These are phyloP conservation scores for Pseudotriccus pelzelni DNA, from an alignment of 2,797 vertebrate genomes.

Conservation along the genomic window DNA sequence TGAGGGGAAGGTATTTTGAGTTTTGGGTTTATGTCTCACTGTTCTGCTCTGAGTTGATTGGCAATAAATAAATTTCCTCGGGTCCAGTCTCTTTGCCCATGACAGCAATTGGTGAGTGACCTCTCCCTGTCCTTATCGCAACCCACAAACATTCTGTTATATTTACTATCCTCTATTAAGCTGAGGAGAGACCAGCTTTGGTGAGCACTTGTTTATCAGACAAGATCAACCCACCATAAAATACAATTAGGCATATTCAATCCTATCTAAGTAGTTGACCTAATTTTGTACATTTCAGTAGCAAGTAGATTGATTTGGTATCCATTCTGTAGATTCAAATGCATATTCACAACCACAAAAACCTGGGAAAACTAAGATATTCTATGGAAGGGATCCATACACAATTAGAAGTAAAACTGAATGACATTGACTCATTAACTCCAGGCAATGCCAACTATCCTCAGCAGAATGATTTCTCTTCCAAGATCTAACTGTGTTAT, in stretches of 20 bases:
- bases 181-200: neutral
- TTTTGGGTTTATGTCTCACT: neutral
- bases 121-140: neutral
- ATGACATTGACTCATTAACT: neutral
- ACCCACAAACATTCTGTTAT: neutral
- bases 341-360: accelerated
- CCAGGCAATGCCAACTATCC: neutral
- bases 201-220: neutral
- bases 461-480: neutral
- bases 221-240: neutral
- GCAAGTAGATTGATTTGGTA: neutral
- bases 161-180: neutral
- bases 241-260: neutral
- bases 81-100: neutral
- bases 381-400: neutral
- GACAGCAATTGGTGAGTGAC: neutral
- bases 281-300: neutral
- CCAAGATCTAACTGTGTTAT: neutral
- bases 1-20: neutral
- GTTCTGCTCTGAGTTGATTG: neutral
- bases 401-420: neutral
- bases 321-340: neutral
- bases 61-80: neutral
- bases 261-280: neutral
- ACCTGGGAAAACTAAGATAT: neutral